Evolutionary conservation across 2,888 invertebrate genomes (phyloP).

Genomic region (Acleris sparsana): DNA sequence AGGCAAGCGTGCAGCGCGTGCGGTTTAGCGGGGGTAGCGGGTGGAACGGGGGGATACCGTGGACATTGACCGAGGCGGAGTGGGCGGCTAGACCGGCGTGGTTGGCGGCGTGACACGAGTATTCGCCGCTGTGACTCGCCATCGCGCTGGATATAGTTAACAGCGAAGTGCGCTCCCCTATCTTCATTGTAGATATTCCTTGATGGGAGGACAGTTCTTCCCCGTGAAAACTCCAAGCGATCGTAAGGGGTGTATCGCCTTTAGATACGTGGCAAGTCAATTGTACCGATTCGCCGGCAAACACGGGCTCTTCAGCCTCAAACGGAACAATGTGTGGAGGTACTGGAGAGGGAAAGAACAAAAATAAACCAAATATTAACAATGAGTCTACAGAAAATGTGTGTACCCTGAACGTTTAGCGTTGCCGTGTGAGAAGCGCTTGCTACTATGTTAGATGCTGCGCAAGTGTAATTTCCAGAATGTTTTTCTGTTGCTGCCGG

Average conservation of each 20-base stretch:
- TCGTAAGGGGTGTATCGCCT: constrained; percentile 88
- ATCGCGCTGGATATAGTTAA: constrained; percentile 85
- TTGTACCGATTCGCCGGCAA: constrained; percentile 86
- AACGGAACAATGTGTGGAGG: constrained; percentile 86
- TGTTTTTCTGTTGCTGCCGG: constrained; percentile 87
- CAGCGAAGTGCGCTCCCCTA: constrained; percentile 86
- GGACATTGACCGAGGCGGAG: constrained; percentile 85
- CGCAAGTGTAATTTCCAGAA: constrained; percentile 90
- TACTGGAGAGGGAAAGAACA: constrained; percentile 66
- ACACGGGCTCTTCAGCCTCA: constrained; percentile 84
- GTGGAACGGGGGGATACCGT: constrained; percentile 81
- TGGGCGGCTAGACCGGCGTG: constrained; percentile 86
- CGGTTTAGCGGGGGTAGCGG: constrained; percentile 61
- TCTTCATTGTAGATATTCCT: constrained; percentile 83
- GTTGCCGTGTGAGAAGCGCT: constrained; percentile 84
- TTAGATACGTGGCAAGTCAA: constrained; percentile 85
- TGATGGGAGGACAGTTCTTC: constrained; percentile 79
- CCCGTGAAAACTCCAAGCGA: constrained; percentile 90
- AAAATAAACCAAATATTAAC: constrained; percentile 51
- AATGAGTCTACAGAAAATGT: constrained; percentile 50
- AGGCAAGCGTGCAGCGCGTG: constrained; percentile 81
- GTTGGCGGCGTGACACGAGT: constrained; percentile 87
- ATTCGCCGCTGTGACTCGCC: constrained; percentile 87
- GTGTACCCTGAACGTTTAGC: constrained; percentile 87
- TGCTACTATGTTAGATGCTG: constrained; percentile 87